Conservation (phyloP, 2,113 vertebrate species). For the Nothobranchius furzeri region DNA sequence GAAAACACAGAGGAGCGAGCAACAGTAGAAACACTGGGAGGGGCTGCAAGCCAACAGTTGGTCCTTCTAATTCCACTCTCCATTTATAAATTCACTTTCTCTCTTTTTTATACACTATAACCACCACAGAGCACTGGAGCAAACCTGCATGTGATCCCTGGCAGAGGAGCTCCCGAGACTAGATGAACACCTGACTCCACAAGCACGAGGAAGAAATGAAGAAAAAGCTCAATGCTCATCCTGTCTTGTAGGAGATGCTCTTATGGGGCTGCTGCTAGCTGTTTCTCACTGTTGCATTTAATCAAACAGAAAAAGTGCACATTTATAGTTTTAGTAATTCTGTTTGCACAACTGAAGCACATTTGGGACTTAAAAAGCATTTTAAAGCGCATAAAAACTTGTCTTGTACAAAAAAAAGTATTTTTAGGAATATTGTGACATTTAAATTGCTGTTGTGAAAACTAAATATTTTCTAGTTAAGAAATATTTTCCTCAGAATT, state of each 20-base stretch:
- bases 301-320: not conserved
- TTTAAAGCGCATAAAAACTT: no score
- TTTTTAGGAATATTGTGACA: no score
- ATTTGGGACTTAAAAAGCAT: no score
- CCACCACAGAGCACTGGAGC: constrained; percentile 2
- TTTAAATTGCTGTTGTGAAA: no score
- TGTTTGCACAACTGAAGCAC: no score
- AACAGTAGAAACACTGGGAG: constrained; percentile 26
- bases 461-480: no score
- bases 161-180: constrained; percentile 35
- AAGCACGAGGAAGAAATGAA: not conserved
- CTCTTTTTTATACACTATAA: not conserved
- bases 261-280: not conserved
- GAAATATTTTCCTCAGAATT: no score
- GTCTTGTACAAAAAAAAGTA: no score
- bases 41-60: constrained; percentile 8
- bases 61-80: constrained; percentile 1
- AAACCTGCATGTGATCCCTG: constrained; percentile 41
- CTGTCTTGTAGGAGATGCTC: constrained; percentile 13
- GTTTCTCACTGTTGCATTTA: not conserved
- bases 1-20: constrained; percentile 28
- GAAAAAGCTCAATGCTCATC: constrained; percentile 27
- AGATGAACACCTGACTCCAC: constrained; percentile 49
- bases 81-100: not conserved
- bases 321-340: no score